Evolutionary conservation across 2,113 vertebrate genomes (phyloP).

Genomic region (Eulemur rufifrons): DNA sequence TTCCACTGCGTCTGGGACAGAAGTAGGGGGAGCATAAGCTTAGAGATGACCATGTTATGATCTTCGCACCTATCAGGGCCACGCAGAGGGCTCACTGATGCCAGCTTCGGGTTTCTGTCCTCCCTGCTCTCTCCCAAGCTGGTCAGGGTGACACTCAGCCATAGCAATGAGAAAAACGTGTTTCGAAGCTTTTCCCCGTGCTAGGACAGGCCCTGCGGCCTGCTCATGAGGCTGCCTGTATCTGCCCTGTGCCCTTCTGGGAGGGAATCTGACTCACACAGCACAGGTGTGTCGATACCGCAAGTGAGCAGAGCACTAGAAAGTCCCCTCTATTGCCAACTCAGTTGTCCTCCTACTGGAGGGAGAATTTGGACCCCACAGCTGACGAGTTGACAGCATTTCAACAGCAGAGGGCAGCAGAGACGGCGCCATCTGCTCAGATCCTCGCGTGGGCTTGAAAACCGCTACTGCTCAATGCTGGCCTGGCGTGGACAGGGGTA

Average conservation of each 20-base stretch:
- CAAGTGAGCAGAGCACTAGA: background rate
- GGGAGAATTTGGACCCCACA: background rate
- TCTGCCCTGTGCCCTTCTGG: background rate
- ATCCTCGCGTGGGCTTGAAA: background rate
- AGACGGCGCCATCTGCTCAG: background rate
- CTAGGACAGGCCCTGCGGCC: background rate
- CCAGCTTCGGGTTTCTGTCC: background rate
- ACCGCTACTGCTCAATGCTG: background rate
- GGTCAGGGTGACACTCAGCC: background rate
- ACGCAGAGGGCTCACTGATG: accelerated
- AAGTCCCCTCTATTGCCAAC: background rate
- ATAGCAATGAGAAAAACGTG: background rate
- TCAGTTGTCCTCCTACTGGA: background rate
- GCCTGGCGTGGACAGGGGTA: background rate
- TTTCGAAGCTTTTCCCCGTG: background rate
- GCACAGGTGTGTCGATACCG: too few relatives aligned
- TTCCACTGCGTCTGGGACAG: background rate
- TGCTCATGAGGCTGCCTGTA: background rate
- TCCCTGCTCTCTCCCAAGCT: background rate
- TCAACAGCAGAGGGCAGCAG: slow-evolving; percentile 82
- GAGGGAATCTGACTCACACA: background rate
- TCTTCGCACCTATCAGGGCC: background rate
- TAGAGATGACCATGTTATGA: background rate
- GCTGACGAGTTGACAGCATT: background rate
- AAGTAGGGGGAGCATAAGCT: background rate